Percentiles rank a stretch among this genome's conserved stretches.
phyloP scores from a whole-genome alignment of 2,797 vertebrate genomes.

The Onychomys torridus region DNA sequence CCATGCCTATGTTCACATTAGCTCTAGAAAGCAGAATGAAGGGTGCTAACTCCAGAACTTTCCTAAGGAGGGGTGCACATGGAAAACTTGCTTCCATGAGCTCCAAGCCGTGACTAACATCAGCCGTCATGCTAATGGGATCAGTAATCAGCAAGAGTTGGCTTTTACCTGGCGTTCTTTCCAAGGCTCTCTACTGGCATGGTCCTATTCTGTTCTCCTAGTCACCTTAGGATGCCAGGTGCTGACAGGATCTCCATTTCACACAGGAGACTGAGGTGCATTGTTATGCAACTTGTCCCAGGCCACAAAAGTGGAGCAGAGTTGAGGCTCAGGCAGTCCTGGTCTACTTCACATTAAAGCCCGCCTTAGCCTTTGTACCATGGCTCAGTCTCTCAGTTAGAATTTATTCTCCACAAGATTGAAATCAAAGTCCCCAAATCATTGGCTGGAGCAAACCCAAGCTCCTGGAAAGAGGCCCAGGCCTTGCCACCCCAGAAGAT shows the following conservation, averaged over 20 bases:
- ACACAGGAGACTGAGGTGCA: background rate
- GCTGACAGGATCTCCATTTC: background rate
- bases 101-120: background rate
- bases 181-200: background rate
- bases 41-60: background rate
- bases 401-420: background rate
- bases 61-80: background rate
- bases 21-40: background rate
- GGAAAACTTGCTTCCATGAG: background rate
- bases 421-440: background rate
- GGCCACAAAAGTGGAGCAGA: background rate
- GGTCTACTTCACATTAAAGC: background rate
- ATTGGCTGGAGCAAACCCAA: background rate
- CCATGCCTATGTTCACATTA: background rate
- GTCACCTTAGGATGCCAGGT: background rate
- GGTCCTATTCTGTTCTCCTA: background rate
- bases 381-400: background rate
- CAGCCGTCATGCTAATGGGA: background rate
- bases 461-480: background rate
- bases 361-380: background rate
- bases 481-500: background rate
- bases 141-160: background rate
- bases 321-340: background rate
- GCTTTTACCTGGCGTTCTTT: background rate
- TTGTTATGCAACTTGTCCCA: background rate